phyloP scores from a whole-genome alignment of 2,797 vertebrate genomes.

The Thripadectes ignobilis region DNA sequence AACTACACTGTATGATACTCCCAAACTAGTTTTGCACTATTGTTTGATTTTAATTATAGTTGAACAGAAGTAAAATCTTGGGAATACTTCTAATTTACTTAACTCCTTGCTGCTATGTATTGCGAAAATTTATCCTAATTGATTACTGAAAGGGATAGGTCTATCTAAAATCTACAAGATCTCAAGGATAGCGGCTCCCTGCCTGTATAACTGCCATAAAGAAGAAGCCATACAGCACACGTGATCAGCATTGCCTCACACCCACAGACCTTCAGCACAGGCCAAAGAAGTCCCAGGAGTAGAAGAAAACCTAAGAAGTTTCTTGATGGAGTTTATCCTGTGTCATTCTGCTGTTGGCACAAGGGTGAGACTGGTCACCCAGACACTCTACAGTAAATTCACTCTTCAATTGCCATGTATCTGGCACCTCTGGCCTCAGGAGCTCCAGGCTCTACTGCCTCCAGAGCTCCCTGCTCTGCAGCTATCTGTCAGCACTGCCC shows the following conservation, averaged over 20 bases:
- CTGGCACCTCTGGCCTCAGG: background rate
- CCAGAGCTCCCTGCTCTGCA: background rate
- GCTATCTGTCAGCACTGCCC: background rate
- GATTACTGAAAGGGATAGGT: background rate
- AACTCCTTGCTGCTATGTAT: slow-evolving; percentile 33
- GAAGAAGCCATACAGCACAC: background rate
- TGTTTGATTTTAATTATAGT: slow-evolving; percentile 74
- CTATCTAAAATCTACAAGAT: background rate
- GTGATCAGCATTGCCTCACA: background rate
- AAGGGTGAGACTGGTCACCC: background rate
- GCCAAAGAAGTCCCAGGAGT: background rate
- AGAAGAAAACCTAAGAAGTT: background rate
- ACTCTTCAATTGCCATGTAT: background rate
- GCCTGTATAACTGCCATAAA: background rate
- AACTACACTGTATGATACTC: slow-evolving; percentile 8
- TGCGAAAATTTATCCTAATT: background rate
- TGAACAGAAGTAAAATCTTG: slow-evolving; percentile 57
- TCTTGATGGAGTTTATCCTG: background rate
- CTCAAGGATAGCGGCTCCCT: background rate
- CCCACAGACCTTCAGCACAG: background rate
- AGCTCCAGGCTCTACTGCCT: background rate
- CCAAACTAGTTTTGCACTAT: slow-evolving; percentile 34
- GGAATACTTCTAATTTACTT: slow-evolving; percentile 53
- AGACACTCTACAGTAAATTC: background rate
- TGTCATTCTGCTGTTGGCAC: background rate